Evolutionary conservation across 2,113 vertebrate genomes (phyloP), one percentile per base, ranked within the genome.

Genomic region (Grammomys surdaster): DNA sequence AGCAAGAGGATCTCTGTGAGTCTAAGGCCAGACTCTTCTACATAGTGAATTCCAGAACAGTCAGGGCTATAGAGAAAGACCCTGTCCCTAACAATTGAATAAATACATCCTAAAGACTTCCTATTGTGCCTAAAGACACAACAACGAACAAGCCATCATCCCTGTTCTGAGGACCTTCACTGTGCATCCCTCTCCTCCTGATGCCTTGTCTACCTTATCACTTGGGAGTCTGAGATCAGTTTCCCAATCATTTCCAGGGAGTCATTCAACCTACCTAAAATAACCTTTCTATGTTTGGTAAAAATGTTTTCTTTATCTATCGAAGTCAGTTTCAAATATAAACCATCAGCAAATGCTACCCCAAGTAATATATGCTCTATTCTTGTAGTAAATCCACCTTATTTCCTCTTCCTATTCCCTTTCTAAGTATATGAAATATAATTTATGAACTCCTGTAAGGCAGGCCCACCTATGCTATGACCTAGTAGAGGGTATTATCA

Each of bases 261-360:
- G 20, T 24, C 36, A 72, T 60, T 40, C 69, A 82, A 67, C 56
- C n/a, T 88, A 72, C 60, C 76, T 82, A 70, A 95, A 92, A 76
- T 43, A 67, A n/a, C 16, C 28, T 48, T 51, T 82, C 11, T 51
- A 19, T 33, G 33, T 67, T 40, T 88, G 13, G 65, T 58, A 28
- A 81, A 58, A 82, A 88, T 0, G 2, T 1, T 82, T 56, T 19
- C 9, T 87, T 82, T 56, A 1, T 72, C 67, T 70, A 81, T 89
- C 88, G 72, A 43, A 84, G n/a, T 76, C 73, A 77, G 3, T 56
- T 82, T 51, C 67, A 90, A 72, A 90, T 48, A 67, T 51, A 80
- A 56, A 20, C 73, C 65, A 26, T 69, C 56, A 48, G 28, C 13
- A 81, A 91, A 80, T 11, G 40, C 72, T 63, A 3, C 69, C 31